Evolutionary conservation across 2,113 vertebrate species (phyloP).

Genomic region (Suncus etruscus): DNA sequence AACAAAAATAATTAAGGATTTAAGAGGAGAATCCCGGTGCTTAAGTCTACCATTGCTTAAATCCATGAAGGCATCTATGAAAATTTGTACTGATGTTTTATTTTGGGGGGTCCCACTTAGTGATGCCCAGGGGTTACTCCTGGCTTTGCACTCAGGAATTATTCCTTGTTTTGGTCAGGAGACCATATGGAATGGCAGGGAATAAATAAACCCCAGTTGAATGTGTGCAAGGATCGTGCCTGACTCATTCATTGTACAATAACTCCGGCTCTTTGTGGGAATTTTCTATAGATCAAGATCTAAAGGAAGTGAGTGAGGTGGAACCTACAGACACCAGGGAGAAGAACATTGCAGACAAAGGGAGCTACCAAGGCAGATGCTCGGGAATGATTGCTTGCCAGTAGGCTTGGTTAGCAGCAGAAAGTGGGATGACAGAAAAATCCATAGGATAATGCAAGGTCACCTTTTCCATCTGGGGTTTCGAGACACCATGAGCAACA

Average conservation of each 20-base stretch:
- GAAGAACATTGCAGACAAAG: neutral
- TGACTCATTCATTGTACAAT: no score
- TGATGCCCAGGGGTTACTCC: no score
- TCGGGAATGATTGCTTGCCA: neutral
- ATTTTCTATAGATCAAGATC: constrained; percentile 1
- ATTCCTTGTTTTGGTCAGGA: no score
- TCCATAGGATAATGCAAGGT: neutral
- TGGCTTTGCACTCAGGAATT: no score
- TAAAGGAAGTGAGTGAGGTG: neutral
- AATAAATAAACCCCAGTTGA: no score
- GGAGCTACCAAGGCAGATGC: neutral
- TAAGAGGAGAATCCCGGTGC: neutral
- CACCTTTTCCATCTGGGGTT: neutral
- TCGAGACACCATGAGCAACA: neutral
- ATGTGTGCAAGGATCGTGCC: no score
- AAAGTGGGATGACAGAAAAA: neutral
- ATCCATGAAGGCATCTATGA: neutral
- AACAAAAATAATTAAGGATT: neutral
- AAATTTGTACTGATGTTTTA: no score
- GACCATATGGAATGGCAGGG: no score
- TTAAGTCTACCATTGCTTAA: neutral
- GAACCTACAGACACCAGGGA: neutral
- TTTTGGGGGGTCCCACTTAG: no score
- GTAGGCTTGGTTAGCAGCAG: neutral
- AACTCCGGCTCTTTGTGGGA: neutral